A percentile compares a stretch with the other conserved stretches of the same genome.
These are phyloP conservation scores for Euura lappo DNA, from an alignment of 1,140 invertebrate genomes.

Conservation along the genomic window DNA sequence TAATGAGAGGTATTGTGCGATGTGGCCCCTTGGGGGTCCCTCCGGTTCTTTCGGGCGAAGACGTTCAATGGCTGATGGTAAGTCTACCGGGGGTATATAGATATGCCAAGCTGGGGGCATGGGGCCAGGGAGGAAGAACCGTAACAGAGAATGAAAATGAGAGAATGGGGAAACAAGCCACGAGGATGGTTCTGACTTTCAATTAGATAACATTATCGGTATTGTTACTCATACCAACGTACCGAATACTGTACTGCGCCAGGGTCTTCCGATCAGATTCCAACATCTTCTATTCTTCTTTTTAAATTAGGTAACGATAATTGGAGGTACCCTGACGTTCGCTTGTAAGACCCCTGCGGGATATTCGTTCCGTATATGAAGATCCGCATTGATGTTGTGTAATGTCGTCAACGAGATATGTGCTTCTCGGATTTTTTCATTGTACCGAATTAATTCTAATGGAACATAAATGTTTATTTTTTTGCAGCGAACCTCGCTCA, in stretches of 20 bases:
- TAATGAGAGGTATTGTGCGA: constrained; percentile 42
- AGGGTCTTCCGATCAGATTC: not conserved
- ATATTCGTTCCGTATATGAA: too few relatives aligned
- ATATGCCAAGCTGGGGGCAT: not conserved
- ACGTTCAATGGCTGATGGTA: constrained; percentile 2
- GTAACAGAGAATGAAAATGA: not conserved
- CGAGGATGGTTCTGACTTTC: not conserved
- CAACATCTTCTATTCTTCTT: not conserved
- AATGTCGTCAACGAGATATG: too few relatives aligned
- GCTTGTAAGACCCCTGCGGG: too few relatives aligned
- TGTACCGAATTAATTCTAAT: too few relatives aligned
- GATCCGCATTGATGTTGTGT: too few relatives aligned
- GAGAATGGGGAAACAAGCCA: not conserved
- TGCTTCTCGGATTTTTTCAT: too few relatives aligned
- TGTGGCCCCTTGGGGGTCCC: constrained; percentile 9
- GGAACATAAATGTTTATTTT: constrained; percentile 25
- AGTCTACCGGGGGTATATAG: not conserved
- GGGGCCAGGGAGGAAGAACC: not conserved
- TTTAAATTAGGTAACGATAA: too few relatives aligned
- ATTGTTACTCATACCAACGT: not conserved
- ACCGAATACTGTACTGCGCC: not conserved
- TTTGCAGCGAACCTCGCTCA: constrained; percentile 74
- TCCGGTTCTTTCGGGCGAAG: constrained; percentile 3
- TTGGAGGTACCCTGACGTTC: too few relatives aligned
- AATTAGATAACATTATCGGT: constrained; percentile 1